Conservation (phyloP, 1,140 invertebrate genomes). For the Tyrophagus putrescentiae region DNA sequence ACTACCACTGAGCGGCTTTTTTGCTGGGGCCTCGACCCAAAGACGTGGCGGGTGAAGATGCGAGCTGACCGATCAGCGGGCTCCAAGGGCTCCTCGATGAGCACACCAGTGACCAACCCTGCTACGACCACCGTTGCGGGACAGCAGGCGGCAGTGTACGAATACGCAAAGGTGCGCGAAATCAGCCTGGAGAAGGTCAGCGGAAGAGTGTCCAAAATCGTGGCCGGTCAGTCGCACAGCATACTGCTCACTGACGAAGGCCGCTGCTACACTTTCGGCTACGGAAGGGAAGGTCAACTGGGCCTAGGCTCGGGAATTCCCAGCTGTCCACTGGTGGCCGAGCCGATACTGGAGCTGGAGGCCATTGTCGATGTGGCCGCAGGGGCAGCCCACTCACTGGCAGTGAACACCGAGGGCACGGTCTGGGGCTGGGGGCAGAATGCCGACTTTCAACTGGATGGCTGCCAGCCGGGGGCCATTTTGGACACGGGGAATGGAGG, state of each 20-base stretch:
- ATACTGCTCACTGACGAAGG: constrained; percentile 48
- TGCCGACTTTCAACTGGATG: constrained; percentile 37
- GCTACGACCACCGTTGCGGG: neutral
- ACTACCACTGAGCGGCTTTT: neutral
- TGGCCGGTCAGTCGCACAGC: constrained; percentile 51
- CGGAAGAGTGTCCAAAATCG: constrained; percentile 36
- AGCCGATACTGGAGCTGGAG: neutral
- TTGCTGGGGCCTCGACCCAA: constrained; percentile 16
- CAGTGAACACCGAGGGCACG: constrained; percentile 30
- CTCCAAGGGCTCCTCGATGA: neutral
- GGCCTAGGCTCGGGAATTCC: constrained; percentile 38
- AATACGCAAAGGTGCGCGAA: constrained; percentile 6
- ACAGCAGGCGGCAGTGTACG: neutral
- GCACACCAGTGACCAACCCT: neutral
- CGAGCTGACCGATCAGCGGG: neutral
- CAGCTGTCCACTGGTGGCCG: neutral
- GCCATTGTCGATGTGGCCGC: constrained; percentile 29
- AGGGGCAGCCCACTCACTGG: constrained; percentile 34
- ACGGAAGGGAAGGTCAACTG: constrained; percentile 52
- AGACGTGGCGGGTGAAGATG: constrained; percentile 13
- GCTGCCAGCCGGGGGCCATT: neutral
- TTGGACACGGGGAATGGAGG: neutral
- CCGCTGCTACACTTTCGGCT: constrained; percentile 50
- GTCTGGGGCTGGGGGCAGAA: constrained; percentile 50
- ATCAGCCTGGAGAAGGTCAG: constrained; percentile 7